These are phyloP conservation scores for Antechinus flavipes DNA, from an alignment of 2,113 vertebrate genomes.

Conservation along the genomic window DNA sequence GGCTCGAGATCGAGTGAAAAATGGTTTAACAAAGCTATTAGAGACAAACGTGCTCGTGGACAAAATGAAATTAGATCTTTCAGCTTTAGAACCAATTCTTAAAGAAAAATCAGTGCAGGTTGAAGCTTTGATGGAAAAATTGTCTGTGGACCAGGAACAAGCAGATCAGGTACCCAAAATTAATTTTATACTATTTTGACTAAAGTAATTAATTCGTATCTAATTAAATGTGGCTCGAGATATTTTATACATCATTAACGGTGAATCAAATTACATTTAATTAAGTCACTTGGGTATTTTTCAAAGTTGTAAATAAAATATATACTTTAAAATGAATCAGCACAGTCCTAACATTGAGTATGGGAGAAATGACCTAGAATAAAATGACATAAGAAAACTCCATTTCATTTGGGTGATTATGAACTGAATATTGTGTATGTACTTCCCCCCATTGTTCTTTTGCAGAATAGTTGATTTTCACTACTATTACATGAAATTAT, in stretches of 20 bases:
- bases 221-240: not conserved
- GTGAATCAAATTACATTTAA: not conserved
- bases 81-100: constrained; percentile 89
- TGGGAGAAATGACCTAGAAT: not conserved
- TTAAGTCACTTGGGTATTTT: not conserved
- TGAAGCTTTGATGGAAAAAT: constrained; percentile 88
- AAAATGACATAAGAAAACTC: not conserved
- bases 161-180: constrained; percentile 85
- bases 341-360: not conserved
- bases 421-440: not conserved
- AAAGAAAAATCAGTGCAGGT: constrained; percentile 89
- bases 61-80: constrained; percentile 91
- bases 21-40: constrained; percentile 89
- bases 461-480: not conserved
- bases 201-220: not conserved
- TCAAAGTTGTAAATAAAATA: constrained; percentile 24
- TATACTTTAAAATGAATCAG: not conserved
- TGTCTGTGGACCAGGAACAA: constrained; percentile 88
- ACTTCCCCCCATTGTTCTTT: not conserved
- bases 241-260: constrained; percentile 11
- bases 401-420: not conserved
- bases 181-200: not conserved
- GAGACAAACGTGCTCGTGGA: constrained; percentile 90
- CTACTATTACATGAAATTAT: not conserved
- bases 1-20: constrained; percentile 90